Evolutionary conservation across 1,140 invertebrate genomes (phyloP).

Genomic region (Aethina tumida): DNA sequence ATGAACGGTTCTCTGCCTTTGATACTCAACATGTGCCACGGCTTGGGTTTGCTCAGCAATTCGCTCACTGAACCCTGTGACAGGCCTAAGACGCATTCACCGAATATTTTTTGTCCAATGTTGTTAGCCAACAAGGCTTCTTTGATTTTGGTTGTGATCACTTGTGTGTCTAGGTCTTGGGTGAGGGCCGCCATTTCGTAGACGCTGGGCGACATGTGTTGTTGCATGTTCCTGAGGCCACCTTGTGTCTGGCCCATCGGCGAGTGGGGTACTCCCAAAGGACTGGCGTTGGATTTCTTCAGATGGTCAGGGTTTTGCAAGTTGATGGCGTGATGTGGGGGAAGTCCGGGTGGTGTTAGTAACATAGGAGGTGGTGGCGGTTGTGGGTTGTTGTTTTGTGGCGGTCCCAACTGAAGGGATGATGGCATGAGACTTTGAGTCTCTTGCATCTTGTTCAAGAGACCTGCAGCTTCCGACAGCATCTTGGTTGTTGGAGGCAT

Average conservation of each 20-base stretch:
- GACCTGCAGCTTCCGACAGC: slow-evolving; percentile 56
- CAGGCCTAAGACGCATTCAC: slow-evolving; percentile 89
- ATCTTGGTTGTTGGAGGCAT: slow-evolving; percentile 66
- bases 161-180: slow-evolving; percentile 92
- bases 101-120: slow-evolving; percentile 97
- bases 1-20: slow-evolving; percentile 97
- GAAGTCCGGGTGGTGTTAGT: slow-evolving; percentile 51
- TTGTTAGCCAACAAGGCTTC: slow-evolving; percentile 94
- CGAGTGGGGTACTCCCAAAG: slow-evolving; percentile 46
- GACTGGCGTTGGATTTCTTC: slow-evolving; percentile 43
- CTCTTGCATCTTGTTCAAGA: slow-evolving; percentile 63
- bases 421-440: slow-evolving; percentile 41
- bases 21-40: slow-evolving; percentile 98
- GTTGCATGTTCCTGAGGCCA: slow-evolving; percentile 58
- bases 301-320: slow-evolving; percentile 42
- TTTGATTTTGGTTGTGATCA: slow-evolving; percentile 94
- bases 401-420: slow-evolving; percentile 40
- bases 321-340: slow-evolving; percentile 51
- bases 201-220: slow-evolving; percentile 75
- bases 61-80: slow-evolving; percentile 97
- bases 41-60: slow-evolving; percentile 93
- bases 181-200: slow-evolving; percentile 96
- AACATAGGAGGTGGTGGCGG: slow-evolving; percentile 48
- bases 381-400: slow-evolving; percentile 27
- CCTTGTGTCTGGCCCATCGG: slow-evolving; percentile 52